These are phyloP conservation scores for Andrena dorsata DNA, from an alignment of 2,888 invertebrate genomes.

Conservation along the genomic window DNA sequence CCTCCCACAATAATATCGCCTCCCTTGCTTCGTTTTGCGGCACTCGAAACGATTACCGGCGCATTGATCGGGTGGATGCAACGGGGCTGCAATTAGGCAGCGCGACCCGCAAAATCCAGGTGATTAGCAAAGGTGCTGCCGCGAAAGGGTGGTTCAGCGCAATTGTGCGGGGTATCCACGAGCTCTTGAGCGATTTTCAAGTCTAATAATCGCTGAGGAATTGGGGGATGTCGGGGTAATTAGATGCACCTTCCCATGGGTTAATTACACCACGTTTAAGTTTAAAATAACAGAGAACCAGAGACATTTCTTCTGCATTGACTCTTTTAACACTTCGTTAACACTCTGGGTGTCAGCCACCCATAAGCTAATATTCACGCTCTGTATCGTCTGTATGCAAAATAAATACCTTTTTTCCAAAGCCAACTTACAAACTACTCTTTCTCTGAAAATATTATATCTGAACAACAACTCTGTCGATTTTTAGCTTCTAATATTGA, in stretches of 20 bases:
- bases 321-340: no score
- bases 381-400: no score
- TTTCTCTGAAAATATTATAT: no score
- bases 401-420: no score
- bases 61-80: constrained; percentile 30
- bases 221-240: neutral
- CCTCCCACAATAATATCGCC: constrained; percentile 20
- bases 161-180: neutral
- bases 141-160: neutral
- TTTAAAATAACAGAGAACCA: neutral
- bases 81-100: constrained; percentile 9
- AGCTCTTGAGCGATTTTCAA: neutral
- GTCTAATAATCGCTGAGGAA: neutral
- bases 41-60: neutral
- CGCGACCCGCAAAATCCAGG: constrained; percentile 14
- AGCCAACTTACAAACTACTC: no score
- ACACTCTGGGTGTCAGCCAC: no score
- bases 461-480: no score
- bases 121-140: constrained; percentile 7
- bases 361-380: no score
- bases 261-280: neutral
- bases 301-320: neutral
- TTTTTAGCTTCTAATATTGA: no score
- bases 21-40: constrained; percentile 9
- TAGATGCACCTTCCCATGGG: neutral